Conservation (phyloP, 2,113 vertebrate genomes). For the Erythrocebus patas region DNA sequence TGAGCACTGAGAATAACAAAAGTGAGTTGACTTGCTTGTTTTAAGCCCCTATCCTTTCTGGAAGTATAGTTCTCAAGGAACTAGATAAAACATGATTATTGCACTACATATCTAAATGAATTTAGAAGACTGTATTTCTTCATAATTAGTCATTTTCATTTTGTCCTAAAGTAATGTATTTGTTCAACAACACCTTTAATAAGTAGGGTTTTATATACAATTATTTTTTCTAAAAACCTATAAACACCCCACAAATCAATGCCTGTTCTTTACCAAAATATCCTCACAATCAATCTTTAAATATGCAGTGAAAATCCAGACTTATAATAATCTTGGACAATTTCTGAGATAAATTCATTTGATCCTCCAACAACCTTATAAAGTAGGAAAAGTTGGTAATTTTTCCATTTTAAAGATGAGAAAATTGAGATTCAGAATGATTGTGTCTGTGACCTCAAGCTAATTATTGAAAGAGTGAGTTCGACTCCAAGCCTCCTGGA, state of each 20-base stretch:
- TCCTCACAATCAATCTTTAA: not conserved
- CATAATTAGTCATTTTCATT: not conserved
- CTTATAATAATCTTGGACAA: not conserved
- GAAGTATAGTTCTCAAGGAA: not conserved
- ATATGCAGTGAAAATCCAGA: not conserved
- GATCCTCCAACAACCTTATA: not conserved
- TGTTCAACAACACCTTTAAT: not conserved
- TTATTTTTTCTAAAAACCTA: slow-evolving; percentile 6
- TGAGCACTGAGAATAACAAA: not conserved
- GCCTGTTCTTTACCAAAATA: not conserved
- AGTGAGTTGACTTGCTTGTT: not conserved
- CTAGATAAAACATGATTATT: not conserved
- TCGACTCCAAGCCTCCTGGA: not conserved
- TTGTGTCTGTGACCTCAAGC: not conserved
- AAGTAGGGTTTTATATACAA: not conserved
- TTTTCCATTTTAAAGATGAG: not conserved
- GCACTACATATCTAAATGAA: not conserved
- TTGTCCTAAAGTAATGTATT: not conserved
- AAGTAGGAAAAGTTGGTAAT: not conserved
- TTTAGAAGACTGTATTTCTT: not conserved
- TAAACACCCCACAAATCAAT: not conserved
- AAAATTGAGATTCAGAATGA: not conserved
- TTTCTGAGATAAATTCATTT: slow-evolving; percentile 21
- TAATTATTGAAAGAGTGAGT: not conserved
- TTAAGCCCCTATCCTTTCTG: not conserved